Base-by-base conservation (phyloP, 23 tunicate species). In the Corella eumyota region DNA sequence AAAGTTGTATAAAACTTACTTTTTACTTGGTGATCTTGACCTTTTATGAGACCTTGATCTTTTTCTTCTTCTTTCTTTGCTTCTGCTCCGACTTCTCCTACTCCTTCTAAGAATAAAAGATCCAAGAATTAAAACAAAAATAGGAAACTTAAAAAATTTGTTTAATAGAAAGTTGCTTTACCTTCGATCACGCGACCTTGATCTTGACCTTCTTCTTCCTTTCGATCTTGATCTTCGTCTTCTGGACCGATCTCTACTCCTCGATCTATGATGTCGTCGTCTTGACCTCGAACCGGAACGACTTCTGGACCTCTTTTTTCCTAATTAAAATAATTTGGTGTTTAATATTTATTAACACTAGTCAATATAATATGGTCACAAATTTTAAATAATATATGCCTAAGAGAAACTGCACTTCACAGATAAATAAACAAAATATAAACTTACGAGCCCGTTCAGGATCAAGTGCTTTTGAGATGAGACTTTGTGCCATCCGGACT, bases 391-490 rank as follows among this genome's bases (percentile, higher is more conserved):
- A n/a, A n/a, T n/a, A n/a, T n/a, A n/a, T n/a, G n/a, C n/a, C n/a
- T n/a, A n/a, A n/a, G n/a, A n/a, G n/a, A n/a, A n/a, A n/a, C n/a
- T n/a, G n/a, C n/a, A n/a, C n/a, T n/a, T n/a, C n/a, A n/a, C n/a
- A n/a, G 23, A 9, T 13, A 15, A 23, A 11, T 22, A 54, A 22
- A 54, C 13, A 23, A 13, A 11, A n/a, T 23, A n/a, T 9, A 15
- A 34, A 32, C 30, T 48, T 31, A 48, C 6, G 26, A 25, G 36
- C 30, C 35, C 28, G 23, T 13, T 56, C 21, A 13, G 44, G 62
- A 58, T 88, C 96, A 35, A 88, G 47, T 29, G 96, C 96, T 53
- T 68, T 67, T 0, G 96, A 59, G 1, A 88, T 88, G 34, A 88
- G 72, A 3, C 81, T 40, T 32, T 88, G 96, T 21, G 96, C 96